These are phyloP conservation scores for Samia ricini DNA, from an alignment of 1,140 invertebrate genomes.

Conservation along the genomic window DNA sequence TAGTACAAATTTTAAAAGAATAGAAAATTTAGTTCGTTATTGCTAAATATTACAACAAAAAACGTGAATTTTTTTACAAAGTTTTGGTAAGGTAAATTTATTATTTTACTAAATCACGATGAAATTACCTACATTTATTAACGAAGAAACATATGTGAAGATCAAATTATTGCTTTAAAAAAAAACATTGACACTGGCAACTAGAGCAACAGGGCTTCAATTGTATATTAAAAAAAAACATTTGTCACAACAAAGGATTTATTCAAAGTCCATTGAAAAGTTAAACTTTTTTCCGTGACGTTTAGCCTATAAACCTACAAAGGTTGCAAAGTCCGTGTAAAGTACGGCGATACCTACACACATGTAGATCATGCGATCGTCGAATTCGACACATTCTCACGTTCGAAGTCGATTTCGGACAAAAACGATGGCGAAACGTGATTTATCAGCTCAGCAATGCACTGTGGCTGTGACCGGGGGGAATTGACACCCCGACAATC, in stretches of 20 bases:
- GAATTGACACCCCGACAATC: slow-evolving; percentile 23
- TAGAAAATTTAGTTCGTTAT: too few relatives aligned
- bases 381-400: slow-evolving; percentile 39
- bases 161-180: too few relatives aligned
- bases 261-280: background rate
- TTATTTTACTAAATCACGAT: too few relatives aligned
- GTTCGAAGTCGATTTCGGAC: slow-evolving; percentile 29
- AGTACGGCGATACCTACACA: background rate
- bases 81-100: too few relatives aligned
- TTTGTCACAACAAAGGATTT: background rate
- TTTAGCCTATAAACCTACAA: background rate
- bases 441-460: slow-evolving; percentile 52
- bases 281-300: background rate
- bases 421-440: slow-evolving; percentile 43
- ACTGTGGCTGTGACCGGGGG: background rate
- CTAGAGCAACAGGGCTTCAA: too few relatives aligned
- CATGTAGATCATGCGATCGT: slow-evolving; percentile 28
- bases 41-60: too few relatives aligned
- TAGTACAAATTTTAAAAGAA: too few relatives aligned
- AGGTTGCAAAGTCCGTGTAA: background rate
- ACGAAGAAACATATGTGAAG: too few relatives aligned
- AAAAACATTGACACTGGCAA: too few relatives aligned
- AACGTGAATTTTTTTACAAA: too few relatives aligned
- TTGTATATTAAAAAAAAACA: too few relatives aligned
- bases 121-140: too few relatives aligned